Conservation (phyloP, 2,113 vertebrate species). For the Syngnathus scovelli region DNA sequence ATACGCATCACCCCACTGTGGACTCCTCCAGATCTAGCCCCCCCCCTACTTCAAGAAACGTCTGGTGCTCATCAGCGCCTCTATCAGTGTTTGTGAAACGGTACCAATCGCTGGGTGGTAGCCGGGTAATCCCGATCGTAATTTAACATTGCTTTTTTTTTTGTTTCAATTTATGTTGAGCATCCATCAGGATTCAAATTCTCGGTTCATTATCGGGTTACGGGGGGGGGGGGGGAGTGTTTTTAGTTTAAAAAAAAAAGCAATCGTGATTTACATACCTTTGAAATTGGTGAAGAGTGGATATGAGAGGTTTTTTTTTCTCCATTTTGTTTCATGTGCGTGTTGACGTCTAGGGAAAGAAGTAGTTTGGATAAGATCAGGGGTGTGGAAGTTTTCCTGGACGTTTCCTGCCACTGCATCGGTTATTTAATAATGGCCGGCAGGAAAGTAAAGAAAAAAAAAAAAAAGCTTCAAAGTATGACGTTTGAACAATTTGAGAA, state of each 20-base stretch:
- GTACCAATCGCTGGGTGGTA: constrained; percentile 48
- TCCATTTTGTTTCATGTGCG: background rate
- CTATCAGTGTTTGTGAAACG: constrained; percentile 9
- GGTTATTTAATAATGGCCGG: constrained; percentile 36
- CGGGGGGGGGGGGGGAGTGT: background rate
- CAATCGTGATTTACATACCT: background rate
- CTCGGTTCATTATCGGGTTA: background rate
- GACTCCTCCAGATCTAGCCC: constrained; percentile 21
- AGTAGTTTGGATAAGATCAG: constrained; percentile 43
- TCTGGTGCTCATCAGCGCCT: constrained; percentile 7
- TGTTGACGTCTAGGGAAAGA: constrained; percentile 29
- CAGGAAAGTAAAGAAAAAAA: background rate
- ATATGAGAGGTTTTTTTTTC: background rate
- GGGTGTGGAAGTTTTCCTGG: constrained; percentile 51
- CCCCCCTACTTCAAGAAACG: background rate
- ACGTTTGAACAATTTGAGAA: constrained; percentile 22
- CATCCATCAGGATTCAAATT: background rate
- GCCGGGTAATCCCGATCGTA: constrained; percentile 19
- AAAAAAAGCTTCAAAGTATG: constrained; percentile 18
- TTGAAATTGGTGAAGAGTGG: background rate
- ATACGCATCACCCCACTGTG: constrained; percentile 23
- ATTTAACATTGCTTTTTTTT: constrained; percentile 14
- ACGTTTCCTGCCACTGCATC: constrained; percentile 46
- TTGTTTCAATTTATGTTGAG: constrained; percentile 18
- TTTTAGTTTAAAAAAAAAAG: background rate